Conservation (phyloP, 35 echinoderm and acorn worm species). For the Apostichopus japonicus region DNA sequence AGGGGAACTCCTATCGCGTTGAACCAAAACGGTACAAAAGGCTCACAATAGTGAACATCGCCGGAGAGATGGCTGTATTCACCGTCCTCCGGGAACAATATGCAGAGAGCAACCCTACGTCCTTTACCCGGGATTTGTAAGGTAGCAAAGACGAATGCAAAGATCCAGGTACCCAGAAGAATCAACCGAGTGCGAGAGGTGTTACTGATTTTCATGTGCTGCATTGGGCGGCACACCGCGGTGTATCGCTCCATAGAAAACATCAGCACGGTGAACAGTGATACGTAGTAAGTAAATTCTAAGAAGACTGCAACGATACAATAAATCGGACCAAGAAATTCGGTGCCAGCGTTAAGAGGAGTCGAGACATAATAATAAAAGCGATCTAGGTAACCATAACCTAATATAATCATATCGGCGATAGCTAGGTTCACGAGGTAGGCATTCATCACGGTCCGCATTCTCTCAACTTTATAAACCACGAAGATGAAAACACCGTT, state of each 20-base stretch:
- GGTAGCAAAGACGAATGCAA: constrained; percentile 42
- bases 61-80: constrained; percentile 35
- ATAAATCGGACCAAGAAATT: constrained; percentile 44
- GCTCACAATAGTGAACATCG: constrained; percentile 39
- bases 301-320: constrained; percentile 42
- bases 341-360: constrained; percentile 54
- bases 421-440: constrained; percentile 81
- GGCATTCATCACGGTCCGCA: constrained; percentile 74
- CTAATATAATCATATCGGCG: constrained; percentile 67
- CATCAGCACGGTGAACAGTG: constrained; percentile 61
- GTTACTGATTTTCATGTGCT: constrained; percentile 51
- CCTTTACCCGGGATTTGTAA: constrained; percentile 67
- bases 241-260: constrained; percentile 76
- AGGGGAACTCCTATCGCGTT: constrained; percentile 16
- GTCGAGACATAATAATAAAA: constrained; percentile 57
- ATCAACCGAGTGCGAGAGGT: constrained; percentile 31
- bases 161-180: constrained; percentile 58
- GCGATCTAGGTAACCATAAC: constrained; percentile 68
- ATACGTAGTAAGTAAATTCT: constrained; percentile 65
- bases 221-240: constrained; percentile 74
- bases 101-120: not conserved
- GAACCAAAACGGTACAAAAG: not conserved
- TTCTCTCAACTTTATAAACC: constrained; percentile 62
- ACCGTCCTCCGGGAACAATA: constrained; percentile 32
- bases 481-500: constrained; percentile 71